Evolutionary conservation across 2,888 invertebrate species (phyloP).

Genomic region (Orgyia antiqua): DNA sequence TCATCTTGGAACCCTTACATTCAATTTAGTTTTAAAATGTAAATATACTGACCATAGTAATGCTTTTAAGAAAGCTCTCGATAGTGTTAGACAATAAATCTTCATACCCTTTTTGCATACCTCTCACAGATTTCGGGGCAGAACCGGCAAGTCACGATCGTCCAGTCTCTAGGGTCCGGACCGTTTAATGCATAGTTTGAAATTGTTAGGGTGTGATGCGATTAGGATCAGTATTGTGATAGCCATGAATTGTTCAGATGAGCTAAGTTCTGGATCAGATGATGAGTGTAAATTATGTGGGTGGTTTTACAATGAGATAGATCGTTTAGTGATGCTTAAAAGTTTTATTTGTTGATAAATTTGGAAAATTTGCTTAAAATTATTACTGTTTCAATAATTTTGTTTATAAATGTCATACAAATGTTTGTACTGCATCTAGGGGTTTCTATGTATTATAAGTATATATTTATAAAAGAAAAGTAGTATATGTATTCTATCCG

Average conservation of each 20-base stretch:
- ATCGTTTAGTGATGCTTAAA: slow-evolving; percentile 2
- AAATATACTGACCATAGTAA: slow-evolving; percentile 36
- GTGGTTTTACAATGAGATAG: slow-evolving; percentile 8
- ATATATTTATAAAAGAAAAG: too few species aligned
- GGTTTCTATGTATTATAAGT: too few species aligned
- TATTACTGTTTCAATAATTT: too few species aligned
- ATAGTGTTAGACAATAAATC: slow-evolving; percentile 71
- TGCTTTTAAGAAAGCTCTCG: slow-evolving; percentile 35
- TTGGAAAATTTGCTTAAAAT: too few species aligned
- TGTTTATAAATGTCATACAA: too few species aligned
- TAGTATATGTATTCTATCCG: too few species aligned
- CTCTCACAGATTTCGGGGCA: slow-evolving; percentile 39
- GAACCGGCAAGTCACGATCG: slow-evolving; percentile 61
- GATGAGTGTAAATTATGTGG: slow-evolving; percentile 19
- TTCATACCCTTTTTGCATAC: slow-evolving; percentile 66
- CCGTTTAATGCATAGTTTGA: slow-evolving; percentile 67
- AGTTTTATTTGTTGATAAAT: background rate
- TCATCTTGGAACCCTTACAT: too few species aligned
- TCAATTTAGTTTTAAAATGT: slow-evolving; percentile 26
- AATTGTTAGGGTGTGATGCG: slow-evolving; percentile 49
- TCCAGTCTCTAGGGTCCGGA: slow-evolving; percentile 57
- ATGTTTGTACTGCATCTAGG: too few species aligned
- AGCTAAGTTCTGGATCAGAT: slow-evolving; percentile 23
- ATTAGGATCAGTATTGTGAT: slow-evolving; percentile 45
- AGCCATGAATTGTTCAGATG: slow-evolving; percentile 29